These are phyloP conservation scores for Carduelis carduelis DNA, from an alignment of 2,797 vertebrate species.

Conservation along the genomic window DNA sequence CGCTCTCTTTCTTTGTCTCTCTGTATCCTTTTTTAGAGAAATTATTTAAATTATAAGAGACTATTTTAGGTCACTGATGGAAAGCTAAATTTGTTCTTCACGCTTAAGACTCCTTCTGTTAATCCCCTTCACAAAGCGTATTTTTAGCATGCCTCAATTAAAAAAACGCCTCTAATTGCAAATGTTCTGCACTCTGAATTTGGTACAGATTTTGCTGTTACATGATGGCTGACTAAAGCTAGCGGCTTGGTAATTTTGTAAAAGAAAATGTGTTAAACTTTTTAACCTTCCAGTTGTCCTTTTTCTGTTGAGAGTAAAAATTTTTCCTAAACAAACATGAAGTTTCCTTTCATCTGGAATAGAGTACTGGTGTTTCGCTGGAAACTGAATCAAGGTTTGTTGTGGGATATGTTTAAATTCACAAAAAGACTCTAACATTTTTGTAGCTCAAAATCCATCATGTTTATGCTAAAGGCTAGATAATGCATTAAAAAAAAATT, in stretches of 20 bases:
- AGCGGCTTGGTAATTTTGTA: not conserved
- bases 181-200: not conserved
- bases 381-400: not conserved
- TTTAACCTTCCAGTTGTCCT: not conserved
- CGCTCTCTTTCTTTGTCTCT: not conserved
- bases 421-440: not conserved
- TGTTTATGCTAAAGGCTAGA: not conserved
- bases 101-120: not conserved
- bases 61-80: slow-evolving; percentile 5
- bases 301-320: not conserved
- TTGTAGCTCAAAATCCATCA: not conserved
- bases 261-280: not conserved
- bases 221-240: not conserved
- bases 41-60: slow-evolving; percentile 13
- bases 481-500: not conserved
- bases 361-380: not conserved
- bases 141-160: not conserved
- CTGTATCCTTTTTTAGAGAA: not conserved
- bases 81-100: slow-evolving; percentile 32
- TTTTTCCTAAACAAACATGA: not conserved
- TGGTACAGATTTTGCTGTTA: not conserved
- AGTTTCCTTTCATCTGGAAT: not conserved
- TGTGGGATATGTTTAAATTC: not conserved
- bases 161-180: not conserved
- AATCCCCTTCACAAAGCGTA: not conserved